A percentile compares a stretch with the other conserved stretches of the same genome.
These are phyloP conservation scores for Phyllostomus discolor DNA, from an alignment of 2,113 vertebrate species.

Conservation along the genomic window DNA sequence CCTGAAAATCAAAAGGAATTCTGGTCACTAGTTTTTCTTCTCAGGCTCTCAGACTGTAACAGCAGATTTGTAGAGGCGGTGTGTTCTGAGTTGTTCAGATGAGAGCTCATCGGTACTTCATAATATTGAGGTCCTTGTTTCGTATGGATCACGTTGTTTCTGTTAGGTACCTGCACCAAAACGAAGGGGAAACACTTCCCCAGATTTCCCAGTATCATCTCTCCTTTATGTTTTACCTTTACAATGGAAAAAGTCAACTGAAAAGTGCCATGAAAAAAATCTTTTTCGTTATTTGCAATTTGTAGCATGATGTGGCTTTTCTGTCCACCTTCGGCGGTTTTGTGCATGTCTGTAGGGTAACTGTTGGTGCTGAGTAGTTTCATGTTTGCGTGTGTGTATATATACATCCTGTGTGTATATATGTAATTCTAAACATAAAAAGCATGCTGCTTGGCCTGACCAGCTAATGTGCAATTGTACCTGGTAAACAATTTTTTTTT, in stretches of 20 bases:
- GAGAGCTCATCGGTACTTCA: not conserved
- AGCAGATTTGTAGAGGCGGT: not conserved
- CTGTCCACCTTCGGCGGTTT: slow-evolving; percentile 9
- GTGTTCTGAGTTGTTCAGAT: not conserved
- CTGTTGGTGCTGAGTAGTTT: not conserved
- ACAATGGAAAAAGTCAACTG: not conserved
- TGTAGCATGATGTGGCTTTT: slow-evolving; percentile 59
- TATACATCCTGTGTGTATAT: not conserved
- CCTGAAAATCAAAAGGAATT: not conserved
- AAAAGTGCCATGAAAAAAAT: not conserved
- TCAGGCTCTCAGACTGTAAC: not conserved
- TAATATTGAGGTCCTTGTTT: not conserved
- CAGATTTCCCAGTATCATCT: not conserved
- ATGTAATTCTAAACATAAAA: slow-evolving; percentile 32
- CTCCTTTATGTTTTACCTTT: slow-evolving; percentile 14
- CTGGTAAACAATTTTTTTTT: slow-evolving; percentile 61
- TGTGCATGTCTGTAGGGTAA: slow-evolving; percentile 59
- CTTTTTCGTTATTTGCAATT: slow-evolving; percentile 9
- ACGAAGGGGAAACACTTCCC: not conserved
- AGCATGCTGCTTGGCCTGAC: slow-evolving; percentile 73
- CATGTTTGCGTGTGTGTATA: not conserved
- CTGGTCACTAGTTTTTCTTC: not conserved
- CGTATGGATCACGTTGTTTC: not conserved
- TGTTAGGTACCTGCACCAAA: not conserved
- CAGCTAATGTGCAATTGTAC: slow-evolving; percentile 49